phyloP scores from a whole-genome alignment of 2,888 invertebrate species.

The Napeogenes inachia region DNA sequence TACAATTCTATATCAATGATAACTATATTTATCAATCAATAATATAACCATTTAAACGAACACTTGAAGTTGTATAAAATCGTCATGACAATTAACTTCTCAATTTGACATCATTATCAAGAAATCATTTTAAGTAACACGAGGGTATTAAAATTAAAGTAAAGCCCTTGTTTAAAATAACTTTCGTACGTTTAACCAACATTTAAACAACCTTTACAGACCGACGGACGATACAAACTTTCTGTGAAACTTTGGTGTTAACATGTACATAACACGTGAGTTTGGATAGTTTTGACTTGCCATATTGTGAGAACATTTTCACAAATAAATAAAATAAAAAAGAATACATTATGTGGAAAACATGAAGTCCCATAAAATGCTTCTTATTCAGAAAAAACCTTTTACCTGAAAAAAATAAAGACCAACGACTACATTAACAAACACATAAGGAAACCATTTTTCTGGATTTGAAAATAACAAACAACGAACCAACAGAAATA shows the following conservation, averaged over 20 bases:
- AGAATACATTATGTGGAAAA: neutral
- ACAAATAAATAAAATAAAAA: neutral
- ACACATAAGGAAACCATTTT: neutral
- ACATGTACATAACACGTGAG: conserved; percentile 5
- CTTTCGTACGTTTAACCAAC: conserved; percentile 5
- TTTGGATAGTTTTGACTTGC: conserved; percentile 1
- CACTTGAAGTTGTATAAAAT: too few species aligned
- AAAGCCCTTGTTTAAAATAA: conserved; percentile 4
- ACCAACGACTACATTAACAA: neutral
- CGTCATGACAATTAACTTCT: neutral
- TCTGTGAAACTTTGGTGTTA: neutral
- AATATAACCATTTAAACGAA: too few species aligned
- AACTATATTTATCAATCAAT: too few species aligned
- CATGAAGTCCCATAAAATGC: too few species aligned
- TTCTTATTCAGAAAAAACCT: too few species aligned
- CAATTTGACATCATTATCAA: neutral
- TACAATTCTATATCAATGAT: too few species aligned
- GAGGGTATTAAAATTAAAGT: neutral
- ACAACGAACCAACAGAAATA: conserved; percentile 20
- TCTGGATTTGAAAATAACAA: conserved; percentile 8
- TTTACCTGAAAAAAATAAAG: neutral
- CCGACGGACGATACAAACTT: conserved; percentile 3
- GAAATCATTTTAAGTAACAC: neutral
- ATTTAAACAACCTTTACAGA: conserved; percentile 1
- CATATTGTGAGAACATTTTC: neutral